Evolutionary conservation across 2,888 invertebrate species (phyloP), one percentile per base, ranked within the genome.

Genomic region (Nymphalis urticae): DNA sequence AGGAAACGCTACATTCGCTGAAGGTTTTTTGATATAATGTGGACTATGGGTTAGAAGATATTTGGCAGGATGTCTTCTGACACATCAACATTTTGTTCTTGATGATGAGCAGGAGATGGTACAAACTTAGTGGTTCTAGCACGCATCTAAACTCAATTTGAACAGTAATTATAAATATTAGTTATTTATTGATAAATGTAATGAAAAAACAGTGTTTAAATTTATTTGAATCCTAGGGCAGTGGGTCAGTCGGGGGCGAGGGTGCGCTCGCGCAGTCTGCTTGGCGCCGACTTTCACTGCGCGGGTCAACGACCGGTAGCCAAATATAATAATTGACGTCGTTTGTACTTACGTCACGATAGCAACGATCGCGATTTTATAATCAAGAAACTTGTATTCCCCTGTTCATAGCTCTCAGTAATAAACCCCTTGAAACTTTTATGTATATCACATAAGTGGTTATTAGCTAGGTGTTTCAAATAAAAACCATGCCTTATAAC

Each of bases 221-320:
- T 19, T 24, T 27, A 27, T 54, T 27, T n/a, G 21, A 68, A 32
- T 53, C 67, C 64, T 62, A 68, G 64, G 64, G 64, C 70, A 64
- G 58, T 68, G 24, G 62, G 68, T 71, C 68, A 53, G 59, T 24
- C 27, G 32, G 72, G 73, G 70, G 71, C 72, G 72, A 70, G 73
- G 71, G 73, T 68, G 72, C 63, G 50, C 54, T 58, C 62, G 75
- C 71, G 79, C 79, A 90, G 90, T 80, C 90, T 70, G 90, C 88
- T 73, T 83, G 90, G 88, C 89, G 90, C 87, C 88, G 77, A 89
- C 91, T 91, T 90, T 91, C 90, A 86, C 91, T 86, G 63, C 27
- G 79, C 78, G 69, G 85, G 82, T 88, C 87, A 81, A 77, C 76
- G 85, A 72, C 85, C 87, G 74, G 75, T 74, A 72, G 87, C 86